Evolutionary conservation across 1,140 invertebrate species (phyloP), one percentile per base, ranked within the genome.

Genomic region (Trichonephila clavipes): DNA sequence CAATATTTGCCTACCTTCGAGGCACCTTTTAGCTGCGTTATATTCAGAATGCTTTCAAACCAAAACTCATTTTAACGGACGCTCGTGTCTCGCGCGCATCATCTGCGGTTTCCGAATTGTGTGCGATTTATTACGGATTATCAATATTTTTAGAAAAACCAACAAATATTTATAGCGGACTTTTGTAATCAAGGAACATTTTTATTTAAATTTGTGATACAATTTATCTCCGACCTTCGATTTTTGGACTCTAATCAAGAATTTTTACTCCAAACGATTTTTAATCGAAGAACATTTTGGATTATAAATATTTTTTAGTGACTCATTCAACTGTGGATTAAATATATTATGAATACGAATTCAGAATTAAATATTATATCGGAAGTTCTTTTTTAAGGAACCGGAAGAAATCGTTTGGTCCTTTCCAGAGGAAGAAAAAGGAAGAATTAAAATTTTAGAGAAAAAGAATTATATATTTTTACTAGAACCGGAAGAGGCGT

Each of bases 401-500:
- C 69, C 69, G 69, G 69, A 72, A 72, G 69, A 72, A 72, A 72
- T 72, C 69, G 69, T 72, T 72, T 72, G 69, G 24, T 14, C 69
- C 24, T 8, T 72, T 62, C 61, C 16, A 62, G 61, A 62, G 16
- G 16, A 21, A 62, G 61, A 62, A 21, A 21, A 21, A 10, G 61
- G 61, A 62, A 62, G 14, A 72, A 72, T n/a, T 28, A 24, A 66
- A 66, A 2, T 66, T n/a, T 66, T n/a, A 3, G 5, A 66, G 21
- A 66, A 66, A 8, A 66, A 66, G n/a, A 66, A 66, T n/a, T 51
- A 51, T 51, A 62, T 18, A 62, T 72, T 72, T 72, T 72, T 72
- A 72, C 28, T 72, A 72, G 69, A 87, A 88, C 66, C 91, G 91
- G 91, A 93, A 93, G 91, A 85, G 90, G 88, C 88, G 88, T 91